Conservation (phyloP, 2,113 vertebrate genomes). For the Saguinus imperator region DNA sequence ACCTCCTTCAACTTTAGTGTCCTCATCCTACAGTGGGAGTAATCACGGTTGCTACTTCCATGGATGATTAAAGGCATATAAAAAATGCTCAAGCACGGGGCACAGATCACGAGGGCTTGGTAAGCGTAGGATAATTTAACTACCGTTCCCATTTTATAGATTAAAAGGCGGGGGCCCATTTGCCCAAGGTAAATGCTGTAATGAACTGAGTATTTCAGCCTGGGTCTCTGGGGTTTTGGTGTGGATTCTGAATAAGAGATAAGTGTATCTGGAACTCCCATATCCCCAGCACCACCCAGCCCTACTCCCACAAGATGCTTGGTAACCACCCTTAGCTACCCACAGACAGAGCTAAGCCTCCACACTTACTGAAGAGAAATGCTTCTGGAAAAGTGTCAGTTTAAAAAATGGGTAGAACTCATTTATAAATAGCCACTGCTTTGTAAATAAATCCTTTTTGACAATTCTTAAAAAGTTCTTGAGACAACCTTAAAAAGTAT, state of each 20-base stretch:
- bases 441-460: conserved; percentile 23
- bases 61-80: neutral
- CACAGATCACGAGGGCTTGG: neutral
- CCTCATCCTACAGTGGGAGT: neutral
- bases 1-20: neutral
- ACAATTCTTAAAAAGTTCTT: neutral
- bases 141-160: neutral
- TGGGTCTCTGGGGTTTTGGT: too few relatives aligned
- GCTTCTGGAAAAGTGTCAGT: neutral
- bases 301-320: neutral
- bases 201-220: neutral
- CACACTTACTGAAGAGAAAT: neutral
- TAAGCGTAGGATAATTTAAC: neutral
- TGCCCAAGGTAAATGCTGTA: neutral
- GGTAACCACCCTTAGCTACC: neutral
- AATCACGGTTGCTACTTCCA: neutral
- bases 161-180: neutral
- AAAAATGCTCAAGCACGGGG: neutral
- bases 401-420: neutral
- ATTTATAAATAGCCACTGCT: neutral
- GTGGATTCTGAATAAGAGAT: neutral
- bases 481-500: neutral
- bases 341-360: neutral
- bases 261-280: neutral
- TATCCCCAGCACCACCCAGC: neutral